These are phyloP conservation scores for Silurus aristotelis DNA, from an alignment of 2,797 vertebrate genomes.

Conservation along the genomic window DNA sequence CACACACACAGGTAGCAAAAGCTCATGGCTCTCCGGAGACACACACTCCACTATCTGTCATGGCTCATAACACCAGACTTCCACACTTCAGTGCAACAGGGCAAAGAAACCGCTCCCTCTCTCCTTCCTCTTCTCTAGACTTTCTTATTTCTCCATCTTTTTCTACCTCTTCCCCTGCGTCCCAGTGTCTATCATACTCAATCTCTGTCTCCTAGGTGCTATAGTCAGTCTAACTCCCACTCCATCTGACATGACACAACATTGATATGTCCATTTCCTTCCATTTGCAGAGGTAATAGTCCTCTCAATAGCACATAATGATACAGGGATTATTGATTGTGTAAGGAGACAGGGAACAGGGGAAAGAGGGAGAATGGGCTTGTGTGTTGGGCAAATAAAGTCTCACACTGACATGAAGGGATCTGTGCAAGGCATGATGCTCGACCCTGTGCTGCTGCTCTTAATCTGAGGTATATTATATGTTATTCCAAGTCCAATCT, in stretches of 20 bases:
- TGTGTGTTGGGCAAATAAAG: slow-evolving; percentile 47
- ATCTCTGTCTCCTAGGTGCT: slow-evolving; percentile 22
- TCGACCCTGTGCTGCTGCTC: slow-evolving; percentile 48
- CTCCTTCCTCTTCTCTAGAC: slow-evolving; percentile 9
- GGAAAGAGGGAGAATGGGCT: slow-evolving; percentile 22
- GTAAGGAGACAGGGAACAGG: slow-evolving; percentile 29
- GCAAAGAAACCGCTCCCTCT: slow-evolving; percentile 18
- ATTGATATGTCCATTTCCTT: slow-evolving; percentile 58
- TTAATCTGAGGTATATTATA: slow-evolving; percentile 56
- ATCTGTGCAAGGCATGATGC: slow-evolving; percentile 44
- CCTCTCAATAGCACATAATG: slow-evolving; percentile 49
- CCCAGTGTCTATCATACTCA: slow-evolving; percentile 3
- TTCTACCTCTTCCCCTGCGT: not conserved
- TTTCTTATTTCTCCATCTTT: slow-evolving; percentile 12
- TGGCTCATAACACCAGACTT: slow-evolving; percentile 61
- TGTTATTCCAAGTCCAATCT: slow-evolving; percentile 55
- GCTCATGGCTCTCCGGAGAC: slow-evolving; percentile 69
- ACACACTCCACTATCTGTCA: slow-evolving; percentile 68
- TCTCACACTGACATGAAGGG: slow-evolving; percentile 49
- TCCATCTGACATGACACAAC: slow-evolving; percentile 46
- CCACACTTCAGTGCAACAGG: slow-evolving; percentile 45
- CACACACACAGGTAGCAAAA: slow-evolving; percentile 59
- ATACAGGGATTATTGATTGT: slow-evolving; percentile 53
- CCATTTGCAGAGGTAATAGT: slow-evolving; percentile 55
- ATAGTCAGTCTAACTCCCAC: slow-evolving; percentile 20